phyloP scores from a whole-genome alignment of 2,888 invertebrate genomes.

The Camptogramma bilineatum region DNA sequence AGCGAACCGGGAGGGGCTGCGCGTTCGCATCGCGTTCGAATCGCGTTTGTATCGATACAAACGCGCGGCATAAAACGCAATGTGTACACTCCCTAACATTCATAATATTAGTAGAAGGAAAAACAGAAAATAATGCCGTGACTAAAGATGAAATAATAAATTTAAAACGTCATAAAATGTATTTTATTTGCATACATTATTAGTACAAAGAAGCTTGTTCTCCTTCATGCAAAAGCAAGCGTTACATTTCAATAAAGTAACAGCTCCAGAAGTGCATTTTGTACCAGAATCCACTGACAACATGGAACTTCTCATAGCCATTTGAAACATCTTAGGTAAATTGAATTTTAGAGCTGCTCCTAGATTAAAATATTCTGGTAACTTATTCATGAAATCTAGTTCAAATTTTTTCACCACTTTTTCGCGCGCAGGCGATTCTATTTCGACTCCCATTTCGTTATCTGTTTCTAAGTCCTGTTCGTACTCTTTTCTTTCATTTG shows the following conservation, averaged over 20 bases:
- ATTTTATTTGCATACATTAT: constrained; percentile 54
- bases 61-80: no score
- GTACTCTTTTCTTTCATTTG: constrained; percentile 34
- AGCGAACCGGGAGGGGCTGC: no score
- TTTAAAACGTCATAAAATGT: neutral
- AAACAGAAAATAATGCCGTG: no score
- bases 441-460: constrained; percentile 36
- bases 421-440: constrained; percentile 12
- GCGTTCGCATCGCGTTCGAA: no score
- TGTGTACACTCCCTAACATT: no score
- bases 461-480: constrained; percentile 24
- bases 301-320: constrained; percentile 61
- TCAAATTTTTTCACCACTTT: constrained; percentile 1
- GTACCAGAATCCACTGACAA: constrained; percentile 50
- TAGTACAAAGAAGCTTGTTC: constrained; percentile 64
- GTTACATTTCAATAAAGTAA: constrained; percentile 55
- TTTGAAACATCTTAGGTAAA: constrained; percentile 56
- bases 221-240: constrained; percentile 68
- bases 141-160: no score
- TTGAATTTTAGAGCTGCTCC: constrained; percentile 44
- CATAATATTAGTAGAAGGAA: no score
- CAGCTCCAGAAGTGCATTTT: constrained; percentile 58
- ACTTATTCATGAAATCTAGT: neutral
- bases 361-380: constrained; percentile 18
- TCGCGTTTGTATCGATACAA: no score